These are phyloP conservation scores for Callorhinus ursinus DNA, from an alignment of 2,113 vertebrate genomes.

Conservation along the genomic window DNA sequence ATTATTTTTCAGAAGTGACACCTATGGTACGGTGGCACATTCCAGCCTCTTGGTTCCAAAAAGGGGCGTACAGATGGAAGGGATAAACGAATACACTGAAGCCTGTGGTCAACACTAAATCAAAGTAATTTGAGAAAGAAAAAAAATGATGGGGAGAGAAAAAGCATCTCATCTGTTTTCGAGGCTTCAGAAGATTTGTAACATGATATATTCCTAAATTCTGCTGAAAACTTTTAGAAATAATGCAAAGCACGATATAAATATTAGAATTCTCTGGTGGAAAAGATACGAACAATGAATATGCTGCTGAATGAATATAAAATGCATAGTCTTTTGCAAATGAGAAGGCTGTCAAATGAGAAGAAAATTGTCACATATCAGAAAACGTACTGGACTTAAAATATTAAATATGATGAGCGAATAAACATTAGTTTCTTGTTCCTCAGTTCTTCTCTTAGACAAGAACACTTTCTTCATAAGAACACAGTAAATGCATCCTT, in stretches of 20 bases:
- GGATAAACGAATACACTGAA: conserved; percentile 76
- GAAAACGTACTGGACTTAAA: neutral
- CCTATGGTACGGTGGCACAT: neutral
- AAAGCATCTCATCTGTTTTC: conserved; percentile 71
- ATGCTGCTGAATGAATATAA: conserved; percentile 57
- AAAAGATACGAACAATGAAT: conserved; percentile 64
- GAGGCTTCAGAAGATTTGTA: conserved; percentile 73
- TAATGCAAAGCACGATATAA: conserved; percentile 68
- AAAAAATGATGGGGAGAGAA: conserved; percentile 64
- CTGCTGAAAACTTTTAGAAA: conserved; percentile 70
- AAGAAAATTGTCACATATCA: neutral
- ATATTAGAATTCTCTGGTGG: conserved; percentile 68
- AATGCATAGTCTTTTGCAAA: conserved; percentile 72
- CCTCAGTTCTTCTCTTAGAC: conserved; percentile 46
- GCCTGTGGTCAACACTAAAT: conserved; percentile 74
- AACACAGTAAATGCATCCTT: conserved; percentile 47
- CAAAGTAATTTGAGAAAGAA: conserved; percentile 75
- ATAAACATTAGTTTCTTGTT: neutral
- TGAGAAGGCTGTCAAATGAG: conserved; percentile 57
- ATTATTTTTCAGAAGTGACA: conserved; percentile 47
- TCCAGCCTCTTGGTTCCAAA: conserved; percentile 62
- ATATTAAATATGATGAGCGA: neutral
- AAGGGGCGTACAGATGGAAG: conserved; percentile 40
- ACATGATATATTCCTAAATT: conserved; percentile 79
- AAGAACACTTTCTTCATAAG: conserved; percentile 73